Evolutionary conservation across 1,140 invertebrate species (phyloP).

Genomic region (Brachionus calyciflorus): DNA sequence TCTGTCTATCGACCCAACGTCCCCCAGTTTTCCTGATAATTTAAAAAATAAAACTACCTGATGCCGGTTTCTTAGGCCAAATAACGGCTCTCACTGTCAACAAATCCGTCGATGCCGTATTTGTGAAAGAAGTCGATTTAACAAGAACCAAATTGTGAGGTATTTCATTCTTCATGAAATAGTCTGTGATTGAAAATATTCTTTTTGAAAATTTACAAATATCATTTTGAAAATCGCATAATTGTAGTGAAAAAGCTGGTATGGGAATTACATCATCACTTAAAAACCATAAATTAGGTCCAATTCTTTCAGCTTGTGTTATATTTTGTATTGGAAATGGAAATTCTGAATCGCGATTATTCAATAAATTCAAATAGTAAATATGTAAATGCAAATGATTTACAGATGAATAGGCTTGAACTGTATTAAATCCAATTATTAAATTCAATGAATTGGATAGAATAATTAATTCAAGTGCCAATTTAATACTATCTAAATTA

Average conservation of each 20-base stretch:
- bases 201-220: conserved; percentile 5
- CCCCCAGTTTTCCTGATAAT: too few relatives aligned
- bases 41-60: neutral
- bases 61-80: conserved; percentile 19
- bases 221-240: conserved; percentile 27
- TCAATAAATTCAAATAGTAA: conserved; percentile 23
- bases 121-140: neutral
- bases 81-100: conserved; percentile 11
- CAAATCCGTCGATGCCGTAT: neutral
- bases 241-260: neutral
- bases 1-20: too few relatives aligned
- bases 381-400: conserved; percentile 42
- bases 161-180: neutral
- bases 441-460: neutral
- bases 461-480: neutral
- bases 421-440: conserved; percentile 11
- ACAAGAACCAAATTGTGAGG: conserved; percentile 21
- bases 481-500: neutral
- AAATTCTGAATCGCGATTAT: neutral
- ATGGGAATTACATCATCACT: neutral
- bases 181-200: neutral
- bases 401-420: conserved; percentile 19
- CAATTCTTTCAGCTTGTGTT: neutral
- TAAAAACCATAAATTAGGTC: conserved; percentile 39
- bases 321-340: conserved; percentile 38